A percentile compares a stretch with the other conserved stretches of the same genome.
phyloP scores from a whole-genome alignment of 2,113 vertebrate genomes.

The Camelus dromedarius region DNA sequence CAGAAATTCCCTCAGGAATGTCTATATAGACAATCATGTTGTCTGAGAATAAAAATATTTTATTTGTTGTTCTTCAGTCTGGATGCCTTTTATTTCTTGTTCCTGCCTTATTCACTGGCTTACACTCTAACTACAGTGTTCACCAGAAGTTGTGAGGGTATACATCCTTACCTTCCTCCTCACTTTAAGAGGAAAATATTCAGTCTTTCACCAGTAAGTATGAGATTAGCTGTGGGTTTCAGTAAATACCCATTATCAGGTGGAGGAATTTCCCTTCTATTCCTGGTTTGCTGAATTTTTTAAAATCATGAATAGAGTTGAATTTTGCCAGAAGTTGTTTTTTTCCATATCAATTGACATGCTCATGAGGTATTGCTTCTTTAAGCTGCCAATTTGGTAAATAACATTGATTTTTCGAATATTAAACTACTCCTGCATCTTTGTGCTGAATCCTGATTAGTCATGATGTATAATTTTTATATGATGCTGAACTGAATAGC shows the following conservation, averaged over 20 bases:
- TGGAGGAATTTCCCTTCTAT: not conserved
- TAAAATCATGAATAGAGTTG: not conserved
- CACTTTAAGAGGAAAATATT: not conserved
- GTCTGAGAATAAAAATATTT: not conserved
- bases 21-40: not conserved
- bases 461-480: not conserved
- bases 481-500: not conserved
- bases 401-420: not conserved
- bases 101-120: not conserved
- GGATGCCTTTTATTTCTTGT: not conserved
- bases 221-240: not conserved
- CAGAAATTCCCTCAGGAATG: not conserved
- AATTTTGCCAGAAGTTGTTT: not conserved
- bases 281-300: not conserved
- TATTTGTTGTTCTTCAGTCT: not conserved
- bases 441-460: not conserved
- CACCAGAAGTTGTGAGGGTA: not conserved
- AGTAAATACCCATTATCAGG: not conserved
- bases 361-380: not conserved
- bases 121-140: not conserved
- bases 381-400: not conserved
- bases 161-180: not conserved
- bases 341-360: not conserved
- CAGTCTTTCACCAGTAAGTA: not conserved
- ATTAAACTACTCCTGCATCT: not conserved